Percentiles rank a stretch among this genome's conserved stretches.
Evolutionary conservation across 2,113 vertebrate species (phyloP).

Genomic region (Gopherus flavomarginatus): DNA sequence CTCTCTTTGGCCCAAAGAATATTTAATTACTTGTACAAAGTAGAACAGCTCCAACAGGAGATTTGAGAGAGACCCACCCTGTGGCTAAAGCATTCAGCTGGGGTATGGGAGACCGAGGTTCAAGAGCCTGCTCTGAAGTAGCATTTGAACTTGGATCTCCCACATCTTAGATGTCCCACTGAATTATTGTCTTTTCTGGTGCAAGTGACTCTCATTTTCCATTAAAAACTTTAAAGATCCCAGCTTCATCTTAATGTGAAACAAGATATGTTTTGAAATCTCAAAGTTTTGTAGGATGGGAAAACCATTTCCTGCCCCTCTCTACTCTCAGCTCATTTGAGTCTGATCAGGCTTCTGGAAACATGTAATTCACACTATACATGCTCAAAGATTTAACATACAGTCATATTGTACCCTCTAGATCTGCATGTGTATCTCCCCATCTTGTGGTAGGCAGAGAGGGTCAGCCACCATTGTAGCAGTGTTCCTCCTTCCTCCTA

Average conservation of each 20-base stretch:
- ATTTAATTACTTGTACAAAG: no score
- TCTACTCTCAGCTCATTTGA: background rate
- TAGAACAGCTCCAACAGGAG: no score
- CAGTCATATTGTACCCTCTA: background rate
- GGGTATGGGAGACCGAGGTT: no score
- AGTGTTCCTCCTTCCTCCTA: background rate
- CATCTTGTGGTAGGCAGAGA: background rate
- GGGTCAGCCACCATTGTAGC: background rate
- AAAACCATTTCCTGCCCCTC: background rate
- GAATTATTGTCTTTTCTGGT: no score
- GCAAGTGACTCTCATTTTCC: no score
- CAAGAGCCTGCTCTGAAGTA: background rate
- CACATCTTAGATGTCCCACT: no score
- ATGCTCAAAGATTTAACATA: background rate
- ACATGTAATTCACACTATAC: background rate
- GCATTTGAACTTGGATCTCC: no score
- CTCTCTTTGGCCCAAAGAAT: no score
- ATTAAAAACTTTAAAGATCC: background rate
- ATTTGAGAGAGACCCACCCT: no score
- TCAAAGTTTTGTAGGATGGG: background rate
- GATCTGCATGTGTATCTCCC: background rate
- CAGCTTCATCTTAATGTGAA: background rate
- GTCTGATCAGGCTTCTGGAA: background rate
- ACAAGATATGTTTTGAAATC: background rate
- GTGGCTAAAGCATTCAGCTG: no score